Percentiles rank a stretch among this genome's conserved stretches.
Evolutionary conservation across 2,797 vertebrate species (phyloP).

Genomic region (Enteromius fasciolatus): DNA sequence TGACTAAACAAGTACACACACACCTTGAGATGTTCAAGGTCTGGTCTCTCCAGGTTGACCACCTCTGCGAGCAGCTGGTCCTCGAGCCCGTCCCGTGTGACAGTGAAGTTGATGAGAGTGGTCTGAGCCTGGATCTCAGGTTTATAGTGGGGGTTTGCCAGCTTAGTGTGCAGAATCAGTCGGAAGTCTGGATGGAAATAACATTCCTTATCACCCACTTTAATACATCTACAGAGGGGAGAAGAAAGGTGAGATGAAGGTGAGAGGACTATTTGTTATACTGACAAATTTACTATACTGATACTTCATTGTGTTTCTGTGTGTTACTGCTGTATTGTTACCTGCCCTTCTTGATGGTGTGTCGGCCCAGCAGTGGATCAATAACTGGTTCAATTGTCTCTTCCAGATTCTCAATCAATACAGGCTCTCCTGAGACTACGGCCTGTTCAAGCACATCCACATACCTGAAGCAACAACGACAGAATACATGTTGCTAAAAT

Average conservation of each 20-base stretch:
- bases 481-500: neutral
- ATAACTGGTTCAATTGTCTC: constrained; percentile 81
- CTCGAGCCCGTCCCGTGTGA: constrained; percentile 75
- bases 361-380: constrained; percentile 77
- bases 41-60: constrained; percentile 77
- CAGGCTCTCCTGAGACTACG: constrained; percentile 75
- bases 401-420: constrained; percentile 82
- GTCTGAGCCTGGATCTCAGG: constrained; percentile 81
- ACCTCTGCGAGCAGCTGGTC: constrained; percentile 81
- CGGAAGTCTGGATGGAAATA: constrained; percentile 78
- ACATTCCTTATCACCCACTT: constrained; percentile 80
- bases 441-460: constrained; percentile 80
- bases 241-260: neutral
- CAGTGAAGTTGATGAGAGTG: constrained; percentile 78
- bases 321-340: constrained; percentile 41
- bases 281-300: too few species aligned
- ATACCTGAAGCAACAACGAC: constrained; percentile 64
- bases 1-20: constrained; percentile 8
- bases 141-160: constrained; percentile 80
- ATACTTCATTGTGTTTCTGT: too few species aligned
- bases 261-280: neutral
- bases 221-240: constrained; percentile 75
- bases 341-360: constrained; percentile 84
- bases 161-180: constrained; percentile 79
- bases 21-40: constrained; percentile 78